Evolutionary conservation across 92 coral and sea anemone species (phyloP).

Genomic region (Palythoa heliodiscus): DNA sequence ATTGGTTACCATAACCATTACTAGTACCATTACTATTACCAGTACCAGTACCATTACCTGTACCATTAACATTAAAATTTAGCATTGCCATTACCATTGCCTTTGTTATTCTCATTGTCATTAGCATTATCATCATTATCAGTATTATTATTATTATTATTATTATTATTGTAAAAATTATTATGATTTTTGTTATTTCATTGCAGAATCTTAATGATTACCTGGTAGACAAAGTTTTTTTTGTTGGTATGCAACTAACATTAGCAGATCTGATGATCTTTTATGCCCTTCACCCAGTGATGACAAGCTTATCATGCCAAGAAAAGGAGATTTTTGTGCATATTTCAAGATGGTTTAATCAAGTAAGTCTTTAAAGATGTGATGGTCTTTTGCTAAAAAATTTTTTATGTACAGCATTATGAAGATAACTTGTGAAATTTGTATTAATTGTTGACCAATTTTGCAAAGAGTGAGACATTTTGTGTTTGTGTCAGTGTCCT

Average conservation of each 20-base stretch:
- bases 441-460: too few relatives aligned
- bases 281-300: conserved; percentile 62
- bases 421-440: too few relatives aligned
- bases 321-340: conserved; percentile 79
- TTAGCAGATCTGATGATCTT: conserved; percentile 83
- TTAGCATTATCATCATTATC: too few relatives aligned
- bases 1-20: too few relatives aligned
- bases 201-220: conserved; percentile 70
- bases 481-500: too few relatives aligned
- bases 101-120: too few relatives aligned
- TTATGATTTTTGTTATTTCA: not conserved
- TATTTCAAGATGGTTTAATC: conserved; percentile 89
- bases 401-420: not conserved
- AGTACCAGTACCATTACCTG: too few relatives aligned
- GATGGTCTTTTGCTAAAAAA: not conserved
- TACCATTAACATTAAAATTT: too few relatives aligned
- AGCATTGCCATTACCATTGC: too few relatives aligned
- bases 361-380: conserved; percentile 51
- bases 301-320: conserved; percentile 64
- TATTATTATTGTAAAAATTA: not conserved
- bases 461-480: too few relatives aligned
- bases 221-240: conserved; percentile 64
- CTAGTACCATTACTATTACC: too few relatives aligned
- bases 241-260: conserved; percentile 65
- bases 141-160: too few relatives aligned